Conservation (phyloP, 1,140 invertebrate species). For the Diprion similis region DNA sequence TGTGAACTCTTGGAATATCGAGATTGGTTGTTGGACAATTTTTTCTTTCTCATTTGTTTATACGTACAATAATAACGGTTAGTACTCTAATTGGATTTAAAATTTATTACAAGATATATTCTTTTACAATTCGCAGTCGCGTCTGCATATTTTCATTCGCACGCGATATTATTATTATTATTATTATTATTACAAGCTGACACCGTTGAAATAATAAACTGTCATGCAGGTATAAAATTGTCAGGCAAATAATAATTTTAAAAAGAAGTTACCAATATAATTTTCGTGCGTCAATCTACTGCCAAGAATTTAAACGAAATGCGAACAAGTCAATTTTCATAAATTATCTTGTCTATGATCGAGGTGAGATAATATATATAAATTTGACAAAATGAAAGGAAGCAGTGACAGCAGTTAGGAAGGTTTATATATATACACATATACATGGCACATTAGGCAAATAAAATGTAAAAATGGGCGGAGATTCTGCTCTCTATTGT, state of each 20-base stretch:
- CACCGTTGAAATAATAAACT: too few species aligned
- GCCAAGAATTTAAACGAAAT: too few species aligned
- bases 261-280: too few species aligned
- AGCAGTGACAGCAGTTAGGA: too few species aligned
- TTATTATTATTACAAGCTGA: background rate
- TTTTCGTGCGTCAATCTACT: too few species aligned
- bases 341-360: too few species aligned
- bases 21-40: conserved; percentile 52
- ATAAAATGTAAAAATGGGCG: conserved; percentile 21
- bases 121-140: conserved; percentile 29
- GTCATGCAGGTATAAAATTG: too few species aligned
- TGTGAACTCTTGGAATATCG: conserved; percentile 57
- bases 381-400: too few species aligned
- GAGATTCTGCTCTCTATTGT: conserved; percentile 6
- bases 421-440: background rate
- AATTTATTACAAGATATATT: conserved; percentile 42
- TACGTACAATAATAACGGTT: conserved; percentile 51
- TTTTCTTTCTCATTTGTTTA: conserved; percentile 42
- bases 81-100: conserved; percentile 54
- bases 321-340: too few species aligned
- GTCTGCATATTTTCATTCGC: background rate
- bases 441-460: conserved; percentile 37
- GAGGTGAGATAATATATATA: too few species aligned
- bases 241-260: too few species aligned
- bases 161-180: background rate